Percentiles rank a stretch among this genome's conserved stretches.
Evolutionary conservation across 1,140 invertebrate species (phyloP).

Genomic region (Drosophila cardini): DNA sequence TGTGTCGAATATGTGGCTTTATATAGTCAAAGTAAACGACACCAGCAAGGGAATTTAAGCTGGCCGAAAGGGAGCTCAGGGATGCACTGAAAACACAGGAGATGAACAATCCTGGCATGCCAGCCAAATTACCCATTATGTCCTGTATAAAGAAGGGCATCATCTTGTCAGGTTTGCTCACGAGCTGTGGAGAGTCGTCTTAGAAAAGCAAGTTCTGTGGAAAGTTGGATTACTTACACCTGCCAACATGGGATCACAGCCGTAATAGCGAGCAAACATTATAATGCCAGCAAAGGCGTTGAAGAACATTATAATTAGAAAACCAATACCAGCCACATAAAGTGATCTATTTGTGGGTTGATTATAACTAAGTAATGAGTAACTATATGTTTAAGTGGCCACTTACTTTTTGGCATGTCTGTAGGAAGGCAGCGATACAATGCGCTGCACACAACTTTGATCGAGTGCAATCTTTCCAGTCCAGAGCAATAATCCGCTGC

Average conservation of each 20-base stretch:
- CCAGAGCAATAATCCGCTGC: conserved; percentile 70
- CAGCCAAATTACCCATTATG: conserved; percentile 86
- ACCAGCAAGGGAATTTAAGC: conserved; percentile 90
- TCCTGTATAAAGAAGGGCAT: conserved; percentile 89
- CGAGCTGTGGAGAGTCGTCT: conserved; percentile 52
- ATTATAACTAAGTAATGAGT: not conserved
- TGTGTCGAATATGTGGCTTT: conserved; percentile 86
- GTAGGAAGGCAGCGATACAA: conserved; percentile 74
- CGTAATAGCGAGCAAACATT: conserved; percentile 90
- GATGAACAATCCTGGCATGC: conserved; percentile 89
- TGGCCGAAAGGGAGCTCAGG: conserved; percentile 89
- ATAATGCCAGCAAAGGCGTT: conserved; percentile 89
- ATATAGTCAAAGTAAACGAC: conserved; percentile 91
- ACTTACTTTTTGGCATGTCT: conserved; percentile 67
- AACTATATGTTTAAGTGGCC: not conserved
- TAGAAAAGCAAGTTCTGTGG: not conserved
- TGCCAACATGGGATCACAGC: conserved; percentile 90
- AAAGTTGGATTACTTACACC: conserved; percentile 83
- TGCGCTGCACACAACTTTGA: conserved; percentile 76
- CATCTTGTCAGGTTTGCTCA: conserved; percentile 86
- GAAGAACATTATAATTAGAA: conserved; percentile 85
- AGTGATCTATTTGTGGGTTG: conserved; percentile 78
- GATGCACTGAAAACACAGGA: conserved; percentile 90
- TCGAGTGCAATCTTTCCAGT: conserved; percentile 73
- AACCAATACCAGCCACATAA: conserved; percentile 85